Base-by-base conservation (phyloP, 64 coral and sea anemone genomes). In the Porites lutea region DNA sequence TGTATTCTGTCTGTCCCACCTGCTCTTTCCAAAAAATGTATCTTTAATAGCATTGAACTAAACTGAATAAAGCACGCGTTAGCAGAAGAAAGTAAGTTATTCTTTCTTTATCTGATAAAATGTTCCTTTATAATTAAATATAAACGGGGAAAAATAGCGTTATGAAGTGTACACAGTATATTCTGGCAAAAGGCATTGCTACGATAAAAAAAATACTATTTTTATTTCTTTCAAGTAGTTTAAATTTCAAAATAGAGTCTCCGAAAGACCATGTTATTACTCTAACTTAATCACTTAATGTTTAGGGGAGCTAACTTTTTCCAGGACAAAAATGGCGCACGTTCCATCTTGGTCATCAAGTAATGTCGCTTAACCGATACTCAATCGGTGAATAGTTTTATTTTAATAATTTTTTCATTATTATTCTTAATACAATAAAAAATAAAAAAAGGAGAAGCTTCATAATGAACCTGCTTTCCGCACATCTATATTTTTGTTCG, bases 31-130 rank as follows among this genome's bases (percentile, higher is more conserved):
- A 43, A 27, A 37, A 80, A 18, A 23, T 80, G 54, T 20, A 80
- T 60, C 52, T 79, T 79, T 59, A 45, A 60, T 60, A 27, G 77
- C 77, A 60, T 4, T 80, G 55, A 54, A 57, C n/a, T 80, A 22
- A 60, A 80, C 55, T 57, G 20, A 80, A 60, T 58, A 80, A 61
- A 80, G 27, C 55, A 77, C 74, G 20, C 8, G 81, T 13, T 50
- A 18, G 18, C 19, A 48, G 48, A 20, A 6, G 45, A 49, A 65
- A 27, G 49, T 57, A 49, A 65, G 58, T 64, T 84, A 68, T 45
- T 43, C 6, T 46, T 45, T 13, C 8, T 66, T 49, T 63, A 68
- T 13, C 48, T 14, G 12, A 75, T 82, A 23, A 83, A 49, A 16
- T 47, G 45, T n/a, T 52, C 47, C 9, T 48, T 18, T 13, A n/a